phyloP scores from a whole-genome alignment of 2,113 vertebrate species.

The Nesogale talazaci region DNA sequence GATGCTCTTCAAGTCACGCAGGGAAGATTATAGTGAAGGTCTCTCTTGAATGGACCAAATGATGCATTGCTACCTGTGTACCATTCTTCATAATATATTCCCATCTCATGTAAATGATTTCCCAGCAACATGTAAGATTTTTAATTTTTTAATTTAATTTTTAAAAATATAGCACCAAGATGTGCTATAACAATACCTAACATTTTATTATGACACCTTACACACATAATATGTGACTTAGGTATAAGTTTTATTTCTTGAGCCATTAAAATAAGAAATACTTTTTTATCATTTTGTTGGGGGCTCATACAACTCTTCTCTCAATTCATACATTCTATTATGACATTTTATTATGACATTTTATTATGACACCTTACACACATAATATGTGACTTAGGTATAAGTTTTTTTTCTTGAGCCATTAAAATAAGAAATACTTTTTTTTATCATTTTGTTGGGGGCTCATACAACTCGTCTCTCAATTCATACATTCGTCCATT shows the following conservation, averaged over 20 bases:
- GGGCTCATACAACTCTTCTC: too few species aligned
- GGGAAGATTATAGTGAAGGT: neutral
- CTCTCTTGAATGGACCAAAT: neutral
- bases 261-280: neutral
- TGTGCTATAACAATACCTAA: neutral
- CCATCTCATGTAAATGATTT: neutral
- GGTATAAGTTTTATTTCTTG: neutral
- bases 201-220: neutral
- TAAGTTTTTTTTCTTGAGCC: neutral
- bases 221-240: neutral
- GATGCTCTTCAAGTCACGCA: neutral
- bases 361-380: neutral
- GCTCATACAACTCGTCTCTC: too few species aligned
- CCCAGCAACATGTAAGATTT: neutral
- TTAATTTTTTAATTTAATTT: neutral
- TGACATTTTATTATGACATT: too few species aligned
- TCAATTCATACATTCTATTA: too few species aligned
- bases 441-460: too few species aligned
- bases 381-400: too few species aligned
- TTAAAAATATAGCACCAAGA: too few species aligned
- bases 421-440: neutral
- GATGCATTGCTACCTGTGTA: neutral
- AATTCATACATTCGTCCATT: too few species aligned
- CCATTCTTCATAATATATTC: neutral
- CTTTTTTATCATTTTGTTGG: too few species aligned